Percentiles rank a stretch among this genome's conserved stretches.
Conservation (phyloP, 2,113 vertebrate species). For the Tenebrosternarchus preto region DNA sequence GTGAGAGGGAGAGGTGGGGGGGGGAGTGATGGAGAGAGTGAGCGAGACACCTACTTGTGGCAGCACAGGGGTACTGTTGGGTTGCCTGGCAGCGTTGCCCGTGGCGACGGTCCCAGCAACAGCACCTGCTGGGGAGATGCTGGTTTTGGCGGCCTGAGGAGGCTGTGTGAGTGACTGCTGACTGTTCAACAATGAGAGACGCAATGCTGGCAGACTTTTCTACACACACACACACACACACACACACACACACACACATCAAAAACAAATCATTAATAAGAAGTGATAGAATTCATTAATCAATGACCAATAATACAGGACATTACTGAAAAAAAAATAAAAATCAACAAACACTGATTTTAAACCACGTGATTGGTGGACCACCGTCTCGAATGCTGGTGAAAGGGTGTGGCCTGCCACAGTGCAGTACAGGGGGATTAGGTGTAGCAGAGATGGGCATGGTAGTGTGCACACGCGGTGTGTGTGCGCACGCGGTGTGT, state of each 20-base stretch:
- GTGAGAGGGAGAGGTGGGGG: background rate
- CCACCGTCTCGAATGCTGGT: too few species aligned
- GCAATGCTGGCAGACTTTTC: conserved; percentile 87
- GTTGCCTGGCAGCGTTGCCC: conserved; percentile 69
- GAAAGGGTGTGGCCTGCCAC: too few species aligned
- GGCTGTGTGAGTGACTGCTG: conserved; percentile 79
- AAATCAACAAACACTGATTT: background rate
- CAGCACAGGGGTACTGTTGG: conserved; percentile 74
- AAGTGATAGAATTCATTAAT: background rate
- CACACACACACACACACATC: conserved; percentile 42
- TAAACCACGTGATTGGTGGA: background rate
- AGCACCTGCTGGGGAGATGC: conserved; percentile 50
- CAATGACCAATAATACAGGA: background rate
- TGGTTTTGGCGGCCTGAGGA: conserved; percentile 74
- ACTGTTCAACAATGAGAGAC: conserved; percentile 83
- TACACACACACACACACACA: conserved; percentile 59
- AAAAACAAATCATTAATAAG: background rate
- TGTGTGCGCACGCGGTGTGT: too few species aligned
- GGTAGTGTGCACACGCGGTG: too few species aligned
- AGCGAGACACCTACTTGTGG: conserved; percentile 56
- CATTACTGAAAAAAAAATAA: background rate
- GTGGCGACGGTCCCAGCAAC: conserved; percentile 64
- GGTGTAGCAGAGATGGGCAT: too few species aligned
- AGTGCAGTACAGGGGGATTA: too few species aligned
- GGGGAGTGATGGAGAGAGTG: background rate